Evolutionary conservation across 2,888 invertebrate genomes (phyloP), one percentile per base, ranked within the genome.

Genomic region (Apantesis nais): DNA sequence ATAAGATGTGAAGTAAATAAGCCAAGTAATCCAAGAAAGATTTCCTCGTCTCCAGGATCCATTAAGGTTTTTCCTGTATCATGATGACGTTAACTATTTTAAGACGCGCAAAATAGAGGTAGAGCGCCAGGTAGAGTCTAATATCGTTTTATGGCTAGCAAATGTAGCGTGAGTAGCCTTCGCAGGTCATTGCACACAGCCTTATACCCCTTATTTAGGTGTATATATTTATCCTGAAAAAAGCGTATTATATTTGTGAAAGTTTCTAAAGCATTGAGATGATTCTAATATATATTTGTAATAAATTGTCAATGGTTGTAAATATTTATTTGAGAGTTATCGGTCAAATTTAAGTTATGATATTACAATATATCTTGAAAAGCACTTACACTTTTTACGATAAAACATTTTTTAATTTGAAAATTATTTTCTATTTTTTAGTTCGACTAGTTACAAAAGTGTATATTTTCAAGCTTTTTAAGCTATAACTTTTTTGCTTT

Each of bases 141-240:
- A 79, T 76, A 74, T 81, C 77, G 71, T 67, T 71, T 25, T 70
- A 67, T 67, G 62, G 66, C 63, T 29, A 71, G 69, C 65, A 74
- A 82, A 80, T 79, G 82, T 79, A 74, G 62, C 82, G 77, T 81
- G 62, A 79, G 70, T 72, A 64, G 52, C 29, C 58, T 60, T 81
- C 66, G 37, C 80, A 72, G 82, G 74, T 68, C 77, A 79, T 2
- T 79, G 82, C 74, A 71, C 79, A 80, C 9, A 62, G 14, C 77
- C 72, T 60, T 61, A 22, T 37, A 63, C 64, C 67, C 63, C n/a
- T 29, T 31, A 4, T 62, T 41, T 37, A 58, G 66, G 67, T 19
- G 69, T 68, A 44, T 81, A 81, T 81, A 76, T 81, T 70, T 63
- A 55, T 76, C 65, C 31, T 48, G 19, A 65, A 44, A 60, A 64